A percentile compares a stretch with the other conserved stretches of the same genome.
Conservation (phyloP, 2,888 invertebrate genomes). For the Torymus aiolomorphi region DNA sequence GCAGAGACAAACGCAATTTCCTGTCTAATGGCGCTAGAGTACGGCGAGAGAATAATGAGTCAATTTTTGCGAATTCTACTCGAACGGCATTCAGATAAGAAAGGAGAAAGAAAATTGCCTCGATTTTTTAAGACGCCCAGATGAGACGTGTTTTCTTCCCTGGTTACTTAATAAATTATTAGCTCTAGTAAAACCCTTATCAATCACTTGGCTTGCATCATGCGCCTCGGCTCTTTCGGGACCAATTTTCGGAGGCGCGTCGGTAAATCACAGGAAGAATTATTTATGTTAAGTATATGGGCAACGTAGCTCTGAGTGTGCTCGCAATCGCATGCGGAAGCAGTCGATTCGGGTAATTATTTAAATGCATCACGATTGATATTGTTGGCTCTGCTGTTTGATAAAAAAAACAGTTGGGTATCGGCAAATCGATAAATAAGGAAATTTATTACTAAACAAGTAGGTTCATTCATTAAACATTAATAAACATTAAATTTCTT, state of each 20-base stretch:
- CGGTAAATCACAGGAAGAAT: slow-evolving; percentile 36
- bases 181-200: slow-evolving; percentile 24
- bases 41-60: slow-evolving; percentile 5
- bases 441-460: no score
- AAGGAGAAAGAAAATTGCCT: slow-evolving; percentile 1
- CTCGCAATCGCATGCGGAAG: neutral
- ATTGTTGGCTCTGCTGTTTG: no score
- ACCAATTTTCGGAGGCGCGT: slow-evolving; percentile 6
- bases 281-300: slow-evolving; percentile 33
- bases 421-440: no score
- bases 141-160: slow-evolving; percentile 9
- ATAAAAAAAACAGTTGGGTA: neutral
- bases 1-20: neutral
- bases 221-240: neutral
- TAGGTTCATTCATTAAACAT: no score
- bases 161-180: slow-evolving; percentile 45
- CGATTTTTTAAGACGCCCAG: neutral
- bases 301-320: neutral
- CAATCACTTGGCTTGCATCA: slow-evolving; percentile 23
- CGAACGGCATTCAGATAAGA: neutral
- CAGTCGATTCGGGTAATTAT: neutral
- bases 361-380: neutral
- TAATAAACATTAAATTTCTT: no score
- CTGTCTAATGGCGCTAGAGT: neutral
- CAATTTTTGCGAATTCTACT: slow-evolving; percentile 2